Percentiles rank a stretch among this genome's conserved stretches.
These are phyloP conservation scores for Gymnocypris eckloni DNA, from an alignment of 2,797 vertebrate genomes.

Conservation along the genomic window DNA sequence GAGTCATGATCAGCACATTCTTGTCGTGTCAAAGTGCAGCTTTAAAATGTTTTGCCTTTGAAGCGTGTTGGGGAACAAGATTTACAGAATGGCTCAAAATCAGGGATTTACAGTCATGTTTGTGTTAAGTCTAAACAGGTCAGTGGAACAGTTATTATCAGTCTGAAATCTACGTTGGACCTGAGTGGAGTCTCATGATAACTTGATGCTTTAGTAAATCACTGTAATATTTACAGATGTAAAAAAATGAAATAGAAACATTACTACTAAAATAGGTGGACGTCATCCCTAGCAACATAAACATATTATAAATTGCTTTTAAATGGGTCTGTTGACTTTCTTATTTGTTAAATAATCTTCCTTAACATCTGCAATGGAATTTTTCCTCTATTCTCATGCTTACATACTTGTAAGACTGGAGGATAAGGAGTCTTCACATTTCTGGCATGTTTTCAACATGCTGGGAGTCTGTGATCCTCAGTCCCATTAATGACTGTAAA, in stretches of 20 bases:
- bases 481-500: background rate
- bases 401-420: conserved; percentile 10
- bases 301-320: background rate
- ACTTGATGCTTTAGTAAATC: background rate
- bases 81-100: conserved; percentile 14
- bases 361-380: background rate
- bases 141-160: background rate
- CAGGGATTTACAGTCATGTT: background rate
- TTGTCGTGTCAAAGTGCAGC: conserved; percentile 22
- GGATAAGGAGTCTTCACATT: conserved; percentile 36
- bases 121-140: background rate
- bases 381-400: conserved; percentile 3
- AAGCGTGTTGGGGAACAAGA: background rate
- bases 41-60: conserved; percentile 4
- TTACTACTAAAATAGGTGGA: background rate
- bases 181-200: background rate
- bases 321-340: conserved; percentile 1
- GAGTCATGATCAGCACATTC: background rate
- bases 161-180: background rate
- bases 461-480: background rate
- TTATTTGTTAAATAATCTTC: background rate
- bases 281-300: background rate
- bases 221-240: background rate
- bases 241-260: background rate
- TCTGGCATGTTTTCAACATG: conserved; percentile 21